Evolutionary conservation across 2,888 invertebrate genomes (phyloP).

Genomic region (Ichneumoninae sp.): DNA sequence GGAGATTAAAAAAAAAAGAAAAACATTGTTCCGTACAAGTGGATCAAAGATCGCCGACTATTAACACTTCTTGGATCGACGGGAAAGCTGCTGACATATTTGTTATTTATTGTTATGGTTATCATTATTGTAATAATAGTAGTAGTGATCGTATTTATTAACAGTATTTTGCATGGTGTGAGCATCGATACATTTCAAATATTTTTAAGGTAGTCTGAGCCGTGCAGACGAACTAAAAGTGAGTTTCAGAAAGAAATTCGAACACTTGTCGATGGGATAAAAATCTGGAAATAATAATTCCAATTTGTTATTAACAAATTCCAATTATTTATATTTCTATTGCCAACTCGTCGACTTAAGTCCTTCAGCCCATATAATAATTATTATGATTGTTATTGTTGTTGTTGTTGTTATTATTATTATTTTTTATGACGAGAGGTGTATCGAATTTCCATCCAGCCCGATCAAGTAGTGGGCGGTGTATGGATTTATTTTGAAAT

Average conservation of each 20-base stretch:
- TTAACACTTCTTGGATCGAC: constrained; percentile 4
- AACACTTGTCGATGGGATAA: too few relatives aligned
- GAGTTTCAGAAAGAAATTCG: too few relatives aligned
- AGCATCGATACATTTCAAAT: too few relatives aligned
- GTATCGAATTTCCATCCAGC: constrained; percentile 38
- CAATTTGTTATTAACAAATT: too few relatives aligned
- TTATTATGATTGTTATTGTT: too few relatives aligned
- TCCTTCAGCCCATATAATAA: not conserved
- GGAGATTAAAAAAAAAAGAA: not conserved
- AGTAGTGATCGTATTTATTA: too few relatives aligned
- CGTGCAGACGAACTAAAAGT: too few relatives aligned
- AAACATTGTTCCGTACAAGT: not conserved
- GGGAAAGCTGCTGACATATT: not conserved
- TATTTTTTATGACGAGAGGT: not conserved
- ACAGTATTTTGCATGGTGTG: too few relatives aligned
- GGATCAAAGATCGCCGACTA: not conserved
- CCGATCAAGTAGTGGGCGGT: not conserved
- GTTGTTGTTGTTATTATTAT: not conserved
- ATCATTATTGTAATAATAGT: not conserved
- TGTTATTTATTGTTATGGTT: not conserved
- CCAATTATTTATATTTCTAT: too few relatives aligned
- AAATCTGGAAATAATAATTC: too few relatives aligned
- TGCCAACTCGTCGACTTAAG: too few relatives aligned
- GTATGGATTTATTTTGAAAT: constrained; percentile 48
- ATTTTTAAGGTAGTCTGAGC: too few relatives aligned